phyloP scores from a whole-genome alignment of 92 coral and sea anemone species.

The Anthopleura xanthogrammica region DNA sequence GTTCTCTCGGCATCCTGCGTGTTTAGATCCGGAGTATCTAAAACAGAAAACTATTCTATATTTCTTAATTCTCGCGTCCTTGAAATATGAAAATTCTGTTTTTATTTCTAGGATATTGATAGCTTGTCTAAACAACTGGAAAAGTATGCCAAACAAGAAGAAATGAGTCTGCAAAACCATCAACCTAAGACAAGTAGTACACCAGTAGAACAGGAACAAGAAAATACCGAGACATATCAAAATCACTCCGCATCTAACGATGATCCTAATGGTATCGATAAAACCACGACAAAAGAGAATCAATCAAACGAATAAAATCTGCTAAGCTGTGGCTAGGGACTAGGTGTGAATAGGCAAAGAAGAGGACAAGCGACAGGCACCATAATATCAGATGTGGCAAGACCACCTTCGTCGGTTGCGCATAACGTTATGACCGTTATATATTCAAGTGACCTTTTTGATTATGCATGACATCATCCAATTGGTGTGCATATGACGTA shows the following conservation, averaged over 20 bases:
- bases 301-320: not conserved
- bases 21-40: not conserved
- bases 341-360: not conserved
- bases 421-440: no score
- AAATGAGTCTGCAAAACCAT: not conserved
- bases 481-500: no score
- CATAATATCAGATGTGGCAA: not conserved
- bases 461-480: no score
- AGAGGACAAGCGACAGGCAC: not conserved
- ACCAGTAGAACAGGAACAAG: not conserved
- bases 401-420: no score
- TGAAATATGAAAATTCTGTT: not conserved
- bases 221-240: not conserved
- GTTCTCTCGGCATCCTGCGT: no score
- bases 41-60: not conserved
- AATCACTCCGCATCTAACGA: not conserved
- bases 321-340: not conserved
- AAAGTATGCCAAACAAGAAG: constrained; percentile 23
- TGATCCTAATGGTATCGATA: not conserved
- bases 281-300: not conserved
- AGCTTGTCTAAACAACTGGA: constrained; percentile 27
- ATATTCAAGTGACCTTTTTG: no score
- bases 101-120: constrained; percentile 28
- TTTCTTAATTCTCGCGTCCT: constrained; percentile 1
- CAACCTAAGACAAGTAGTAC: constrained; percentile 1